These are phyloP conservation scores for Pediacus dermestoides DNA, from an alignment of 2,888 invertebrate genomes.

Conservation along the genomic window DNA sequence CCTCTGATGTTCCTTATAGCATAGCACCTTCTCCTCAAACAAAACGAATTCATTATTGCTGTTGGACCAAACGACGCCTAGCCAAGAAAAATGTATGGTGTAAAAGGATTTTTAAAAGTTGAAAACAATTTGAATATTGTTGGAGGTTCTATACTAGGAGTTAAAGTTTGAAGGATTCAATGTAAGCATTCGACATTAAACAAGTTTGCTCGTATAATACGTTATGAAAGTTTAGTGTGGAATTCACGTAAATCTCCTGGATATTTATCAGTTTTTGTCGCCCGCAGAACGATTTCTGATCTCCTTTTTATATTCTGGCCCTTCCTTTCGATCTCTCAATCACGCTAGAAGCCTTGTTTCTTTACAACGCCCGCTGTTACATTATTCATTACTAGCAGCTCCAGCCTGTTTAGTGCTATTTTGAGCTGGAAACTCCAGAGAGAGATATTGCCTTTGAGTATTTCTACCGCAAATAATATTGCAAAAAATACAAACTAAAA, in stretches of 20 bases:
- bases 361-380: conserved; percentile 50
- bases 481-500: too few relatives aligned
- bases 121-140: conserved; percentile 5
- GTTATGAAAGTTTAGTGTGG: conserved; percentile 33
- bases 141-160: too few relatives aligned
- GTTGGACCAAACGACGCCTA: too few relatives aligned
- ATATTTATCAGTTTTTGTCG: conserved; percentile 52
- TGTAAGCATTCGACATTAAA: conserved; percentile 30
- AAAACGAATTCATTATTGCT: background rate
- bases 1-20: background rate
- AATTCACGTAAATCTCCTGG: conserved; percentile 45
- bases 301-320: conserved; percentile 52
- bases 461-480: too few relatives aligned
- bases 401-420: conserved; percentile 36
- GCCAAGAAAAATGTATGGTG: too few relatives aligned
- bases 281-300: conserved; percentile 51
- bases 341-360: conserved; percentile 50
- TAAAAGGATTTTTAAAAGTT: conserved; percentile 5
- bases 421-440: conserved; percentile 25
- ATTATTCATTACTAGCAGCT: conserved; percentile 49
- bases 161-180: conserved; percentile 21
- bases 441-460: conserved; percentile 11
- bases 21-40: conserved; percentile 2
- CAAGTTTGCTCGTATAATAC: conserved; percentile 33
- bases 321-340: conserved; percentile 51